Base-by-base conservation (phyloP, 2,797 vertebrate species). In the Lagorchestes hirsutus region DNA sequence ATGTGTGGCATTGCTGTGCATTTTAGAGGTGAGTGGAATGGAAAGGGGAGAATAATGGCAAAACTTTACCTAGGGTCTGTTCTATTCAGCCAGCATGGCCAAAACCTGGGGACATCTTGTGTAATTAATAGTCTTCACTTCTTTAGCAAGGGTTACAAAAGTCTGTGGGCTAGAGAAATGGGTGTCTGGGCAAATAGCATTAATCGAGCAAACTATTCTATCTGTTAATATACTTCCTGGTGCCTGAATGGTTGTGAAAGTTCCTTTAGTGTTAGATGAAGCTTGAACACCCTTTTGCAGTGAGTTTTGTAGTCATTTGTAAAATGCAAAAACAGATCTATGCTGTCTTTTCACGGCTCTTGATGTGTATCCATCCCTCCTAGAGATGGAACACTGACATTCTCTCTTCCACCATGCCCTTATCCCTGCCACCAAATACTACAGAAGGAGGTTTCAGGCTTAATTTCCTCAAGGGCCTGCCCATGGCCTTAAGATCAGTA, bases 381-480 rank as follows among this genome's bases (percentile, higher is more conserved):
- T n/a, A 92, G 40, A 56, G 54, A 87, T 82, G 82, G 90, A 94
- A 67, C 0, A 40, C 55, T 55, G 46, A 52, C 12, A 2, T 55
- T 34, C 92, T 95, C 22, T 54, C 74, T 67, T 27, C 52, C 46
- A 28, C 74, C n/a, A 59, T 24, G 14, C 93, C 22, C 10, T 1
- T 10, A 55, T 10, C 54, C 54, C 54, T 14, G 54, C 24, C 56
- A 57, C 1, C 0, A 29, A 54, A 34, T 57, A 87, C 90, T n/a
- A 22, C 0, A 2, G 0, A 91, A 56, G 18, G 40, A 0, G 34
- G 13, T 3, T 0, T 0, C 54, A 29, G 34, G 13, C 0, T n/a
- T 90, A 93, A 1, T 74, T 40, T 92, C 93, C 95, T 90, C 74
- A 92, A 93, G 92, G 92, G 13, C 92, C 92, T 9, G 52, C 13